Conservation (phyloP, 2,113 vertebrate genomes). For the Aptenodytes forsteri region DNA sequence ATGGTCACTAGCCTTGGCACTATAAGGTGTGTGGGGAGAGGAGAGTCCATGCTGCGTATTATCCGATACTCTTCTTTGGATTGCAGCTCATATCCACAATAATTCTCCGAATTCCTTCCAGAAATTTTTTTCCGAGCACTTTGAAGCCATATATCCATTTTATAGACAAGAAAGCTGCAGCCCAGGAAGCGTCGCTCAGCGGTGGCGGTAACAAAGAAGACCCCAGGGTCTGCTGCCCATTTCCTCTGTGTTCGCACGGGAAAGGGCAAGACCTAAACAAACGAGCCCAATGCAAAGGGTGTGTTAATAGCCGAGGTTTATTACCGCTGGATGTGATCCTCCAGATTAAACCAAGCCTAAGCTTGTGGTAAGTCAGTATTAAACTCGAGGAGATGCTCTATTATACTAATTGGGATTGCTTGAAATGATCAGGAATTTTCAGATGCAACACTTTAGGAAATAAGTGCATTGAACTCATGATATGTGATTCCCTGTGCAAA, state of each 20-base stretch:
- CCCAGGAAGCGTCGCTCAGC: neutral
- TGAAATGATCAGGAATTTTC: neutral
- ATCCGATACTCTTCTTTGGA: neutral
- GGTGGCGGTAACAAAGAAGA: neutral
- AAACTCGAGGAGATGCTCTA: fast-evolving
- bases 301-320: neutral
- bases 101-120: neutral
- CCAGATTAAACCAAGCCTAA: neutral
- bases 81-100: neutral
- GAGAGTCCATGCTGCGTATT: neutral
- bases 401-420: neutral
- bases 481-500: neutral
- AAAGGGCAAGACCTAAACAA: neutral
- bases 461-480: neutral
- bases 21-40: neutral
- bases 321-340: neutral
- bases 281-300: neutral
- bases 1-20: neutral
- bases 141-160: neutral
- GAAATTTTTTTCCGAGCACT: neutral
- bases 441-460: neutral
- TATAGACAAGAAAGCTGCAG: neutral
- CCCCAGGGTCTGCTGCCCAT: neutral
- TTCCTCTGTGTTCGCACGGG: neutral
- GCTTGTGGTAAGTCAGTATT: neutral